phyloP scores from a whole-genome alignment of 2,113 vertebrate species.

The Siniperca knerii region DNA sequence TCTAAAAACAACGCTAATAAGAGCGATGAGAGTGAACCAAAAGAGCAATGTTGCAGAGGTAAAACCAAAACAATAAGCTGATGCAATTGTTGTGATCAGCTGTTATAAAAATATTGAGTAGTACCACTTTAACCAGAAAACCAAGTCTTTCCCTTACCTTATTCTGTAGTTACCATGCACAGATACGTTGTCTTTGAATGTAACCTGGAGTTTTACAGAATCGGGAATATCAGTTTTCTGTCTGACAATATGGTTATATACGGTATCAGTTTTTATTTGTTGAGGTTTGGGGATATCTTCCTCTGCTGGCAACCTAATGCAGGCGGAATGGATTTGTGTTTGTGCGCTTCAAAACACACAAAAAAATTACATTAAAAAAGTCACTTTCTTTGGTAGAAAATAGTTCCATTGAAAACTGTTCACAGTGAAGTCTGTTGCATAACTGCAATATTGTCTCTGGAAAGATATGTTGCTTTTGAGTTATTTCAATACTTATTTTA shows the following conservation, averaged over 20 bases:
- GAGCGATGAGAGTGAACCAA: too few species aligned
- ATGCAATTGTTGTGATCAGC: too few species aligned
- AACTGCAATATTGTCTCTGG: not conserved
- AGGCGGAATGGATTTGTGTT: not conserved
- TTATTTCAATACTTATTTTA: not conserved
- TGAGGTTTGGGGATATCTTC: not conserved
- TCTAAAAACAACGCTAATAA: too few species aligned
- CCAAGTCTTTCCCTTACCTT: not conserved
- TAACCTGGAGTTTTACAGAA: not conserved
- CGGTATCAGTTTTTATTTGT: slow-evolving; percentile 14
- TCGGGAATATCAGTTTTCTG: not conserved
- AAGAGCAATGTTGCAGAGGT: too few species aligned
- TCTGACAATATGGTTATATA: not conserved
- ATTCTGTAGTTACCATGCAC: not conserved
- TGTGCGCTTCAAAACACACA: not conserved
- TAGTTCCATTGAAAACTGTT: not conserved
- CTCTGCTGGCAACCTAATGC: not conserved
- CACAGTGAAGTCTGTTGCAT: too few species aligned
- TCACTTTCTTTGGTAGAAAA: not conserved
- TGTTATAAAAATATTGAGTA: too few species aligned
- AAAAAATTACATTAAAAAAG: not conserved
- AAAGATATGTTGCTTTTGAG: not conserved
- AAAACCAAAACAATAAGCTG: too few species aligned
- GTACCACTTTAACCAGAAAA: not conserved
- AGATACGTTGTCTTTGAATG: not conserved